phyloP scores from a whole-genome alignment of 2,888 invertebrate genomes.

The Morinoia aosen region DNA sequence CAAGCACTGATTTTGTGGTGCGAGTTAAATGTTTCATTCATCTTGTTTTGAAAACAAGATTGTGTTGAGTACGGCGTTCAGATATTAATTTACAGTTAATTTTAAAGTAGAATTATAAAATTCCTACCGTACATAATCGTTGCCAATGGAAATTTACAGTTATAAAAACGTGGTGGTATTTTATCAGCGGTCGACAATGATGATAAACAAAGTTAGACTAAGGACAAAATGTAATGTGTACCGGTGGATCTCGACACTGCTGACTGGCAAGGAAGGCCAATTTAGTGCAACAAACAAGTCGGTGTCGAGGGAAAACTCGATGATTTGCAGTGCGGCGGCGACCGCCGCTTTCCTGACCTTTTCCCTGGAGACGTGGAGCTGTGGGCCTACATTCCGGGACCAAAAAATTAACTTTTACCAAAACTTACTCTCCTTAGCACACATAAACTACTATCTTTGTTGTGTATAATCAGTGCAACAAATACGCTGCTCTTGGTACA shows the following conservation, averaged over 20 bases:
- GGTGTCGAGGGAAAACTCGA: slow-evolving; percentile 15
- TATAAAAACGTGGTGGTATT: too few species aligned
- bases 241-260: neutral
- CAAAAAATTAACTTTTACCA: neutral
- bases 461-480: neutral
- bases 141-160: too few species aligned
- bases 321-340: slow-evolving; percentile 30
- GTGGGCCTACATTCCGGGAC: neutral
- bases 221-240: neutral
- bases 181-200: too few species aligned
- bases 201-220: too few species aligned
- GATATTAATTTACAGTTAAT: too few species aligned
- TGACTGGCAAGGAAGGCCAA: neutral
- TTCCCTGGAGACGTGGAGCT: neutral
- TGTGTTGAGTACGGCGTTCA: too few species aligned
- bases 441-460: neutral
- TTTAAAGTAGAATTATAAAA: too few species aligned
- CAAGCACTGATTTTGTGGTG: too few species aligned
- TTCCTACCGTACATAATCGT: too few species aligned
- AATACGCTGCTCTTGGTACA: neutral
- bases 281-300: slow-evolving; percentile 3
- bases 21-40: too few species aligned
- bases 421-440: neutral
- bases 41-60: too few species aligned
- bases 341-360: neutral